Evolutionary conservation across 2,113 vertebrate genomes (phyloP).

Genomic region (Urocolius indicus): DNA sequence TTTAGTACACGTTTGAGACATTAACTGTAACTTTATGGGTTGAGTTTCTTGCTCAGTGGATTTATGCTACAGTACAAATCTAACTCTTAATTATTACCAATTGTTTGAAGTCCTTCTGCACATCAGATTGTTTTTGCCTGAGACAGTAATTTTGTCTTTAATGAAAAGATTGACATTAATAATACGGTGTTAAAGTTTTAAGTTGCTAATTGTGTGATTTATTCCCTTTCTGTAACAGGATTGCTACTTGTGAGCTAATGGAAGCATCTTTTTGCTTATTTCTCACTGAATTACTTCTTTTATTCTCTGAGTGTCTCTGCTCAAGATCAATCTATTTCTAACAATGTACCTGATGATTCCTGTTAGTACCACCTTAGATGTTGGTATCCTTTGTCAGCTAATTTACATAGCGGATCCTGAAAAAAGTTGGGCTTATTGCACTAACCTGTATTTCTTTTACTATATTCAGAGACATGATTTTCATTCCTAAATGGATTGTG

Average conservation of each 20-base stretch:
- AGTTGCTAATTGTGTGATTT: neutral
- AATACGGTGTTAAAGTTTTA: neutral
- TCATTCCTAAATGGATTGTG: neutral
- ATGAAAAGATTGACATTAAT: neutral
- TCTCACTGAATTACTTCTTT: neutral
- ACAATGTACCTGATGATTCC: neutral
- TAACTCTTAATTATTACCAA: conserved; percentile 14
- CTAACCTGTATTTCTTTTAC: neutral
- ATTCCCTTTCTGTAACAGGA: neutral
- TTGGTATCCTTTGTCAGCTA: neutral
- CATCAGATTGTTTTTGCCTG: neutral
- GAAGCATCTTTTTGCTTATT: neutral
- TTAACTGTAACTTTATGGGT: conserved; percentile 34
- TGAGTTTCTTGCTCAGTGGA: neutral
- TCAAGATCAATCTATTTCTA: neutral
- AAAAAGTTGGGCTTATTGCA: neutral
- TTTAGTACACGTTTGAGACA: conserved; percentile 21
- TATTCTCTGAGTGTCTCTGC: neutral
- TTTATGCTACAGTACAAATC: neutral
- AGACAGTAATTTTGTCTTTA: neutral
- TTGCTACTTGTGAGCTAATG: neutral
- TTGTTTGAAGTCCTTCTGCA: conserved; percentile 16
- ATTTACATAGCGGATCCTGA: neutral
- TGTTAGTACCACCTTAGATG: neutral
- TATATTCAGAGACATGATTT: neutral